Conservation (phyloP, 30 jellyfish, hydroid and myxozoan species). For the Mastigias papua region DNA sequence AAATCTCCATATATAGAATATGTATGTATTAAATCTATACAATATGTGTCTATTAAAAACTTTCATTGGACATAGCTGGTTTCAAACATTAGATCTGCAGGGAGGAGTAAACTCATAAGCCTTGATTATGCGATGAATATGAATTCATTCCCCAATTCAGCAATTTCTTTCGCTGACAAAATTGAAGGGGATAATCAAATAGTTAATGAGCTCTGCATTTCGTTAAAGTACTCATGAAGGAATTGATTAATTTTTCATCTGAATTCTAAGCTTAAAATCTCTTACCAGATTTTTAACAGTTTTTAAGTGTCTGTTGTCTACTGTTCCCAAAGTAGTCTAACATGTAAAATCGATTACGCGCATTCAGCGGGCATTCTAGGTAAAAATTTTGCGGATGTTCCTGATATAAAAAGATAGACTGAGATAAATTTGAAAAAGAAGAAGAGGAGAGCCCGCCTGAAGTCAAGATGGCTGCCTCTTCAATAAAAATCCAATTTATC, state of each 20-base stretch:
- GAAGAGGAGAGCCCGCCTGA: not conserved
- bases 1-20: no score
- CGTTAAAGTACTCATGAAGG: not conserved
- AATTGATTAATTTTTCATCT: not conserved
- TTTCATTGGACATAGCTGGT: no score
- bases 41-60: no score
- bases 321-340: not conserved
- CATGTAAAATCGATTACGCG: not conserved
- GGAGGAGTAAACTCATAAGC: no score
- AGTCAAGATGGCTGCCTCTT: not conserved
- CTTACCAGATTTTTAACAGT: not conserved
- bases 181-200: no score
- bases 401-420: not conserved
- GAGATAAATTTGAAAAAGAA: constrained; percentile 5
- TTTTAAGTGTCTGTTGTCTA: not conserved
- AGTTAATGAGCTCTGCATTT: no score
- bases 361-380: not conserved
- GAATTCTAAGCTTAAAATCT: not conserved
- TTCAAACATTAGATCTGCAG: no score
- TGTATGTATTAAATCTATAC: no score
- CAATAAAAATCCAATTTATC: constrained; percentile 15
- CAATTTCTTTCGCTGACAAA: no score
- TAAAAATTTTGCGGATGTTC: not conserved
- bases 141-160: no score
- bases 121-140: no score